A percentile compares a stretch with the other conserved stretches of the same genome.
These are phyloP conservation scores for Andricus quercusramuli DNA, from an alignment of 2,888 invertebrate genomes.

Conservation along the genomic window DNA sequence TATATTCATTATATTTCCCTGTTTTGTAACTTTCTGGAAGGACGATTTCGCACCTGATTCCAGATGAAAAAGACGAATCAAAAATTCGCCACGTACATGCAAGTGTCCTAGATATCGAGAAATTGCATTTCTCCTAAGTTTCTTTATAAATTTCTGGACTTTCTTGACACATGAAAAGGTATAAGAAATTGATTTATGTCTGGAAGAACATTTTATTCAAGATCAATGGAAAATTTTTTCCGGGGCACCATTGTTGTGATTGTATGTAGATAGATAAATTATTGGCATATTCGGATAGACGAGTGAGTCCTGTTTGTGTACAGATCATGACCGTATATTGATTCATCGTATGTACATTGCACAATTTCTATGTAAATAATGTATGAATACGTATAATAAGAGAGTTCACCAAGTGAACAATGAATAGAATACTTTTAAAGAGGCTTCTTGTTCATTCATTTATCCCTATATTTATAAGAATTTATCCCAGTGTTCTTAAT, in stretches of 20 bases:
- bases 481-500: no score
- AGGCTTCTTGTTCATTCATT: background rate
- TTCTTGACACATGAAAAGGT: background rate
- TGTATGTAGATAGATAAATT: slow-evolving; percentile 18
- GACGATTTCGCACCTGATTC: background rate
- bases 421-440: slow-evolving; percentile 70
- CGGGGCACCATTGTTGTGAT: slow-evolving; percentile 19
- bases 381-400: slow-evolving; percentile 51
- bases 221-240: background rate
- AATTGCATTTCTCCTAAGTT: background rate
- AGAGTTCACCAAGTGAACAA: slow-evolving; percentile 56
- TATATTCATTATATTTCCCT: background rate
- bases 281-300: slow-evolving; percentile 5
- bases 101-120: background rate
- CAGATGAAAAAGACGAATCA: background rate
- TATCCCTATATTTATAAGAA: background rate
- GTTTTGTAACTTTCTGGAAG: background rate
- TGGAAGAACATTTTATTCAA: background rate
- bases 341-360: slow-evolving; percentile 59
- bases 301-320: slow-evolving; percentile 60
- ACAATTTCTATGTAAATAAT: slow-evolving; percentile 67
- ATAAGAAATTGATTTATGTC: background rate
- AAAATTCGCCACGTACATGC: background rate
- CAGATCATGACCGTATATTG: slow-evolving; percentile 45
- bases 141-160: background rate